Conservation (phyloP, 23 tunicate genomes). For the Corella eumyota region DNA sequence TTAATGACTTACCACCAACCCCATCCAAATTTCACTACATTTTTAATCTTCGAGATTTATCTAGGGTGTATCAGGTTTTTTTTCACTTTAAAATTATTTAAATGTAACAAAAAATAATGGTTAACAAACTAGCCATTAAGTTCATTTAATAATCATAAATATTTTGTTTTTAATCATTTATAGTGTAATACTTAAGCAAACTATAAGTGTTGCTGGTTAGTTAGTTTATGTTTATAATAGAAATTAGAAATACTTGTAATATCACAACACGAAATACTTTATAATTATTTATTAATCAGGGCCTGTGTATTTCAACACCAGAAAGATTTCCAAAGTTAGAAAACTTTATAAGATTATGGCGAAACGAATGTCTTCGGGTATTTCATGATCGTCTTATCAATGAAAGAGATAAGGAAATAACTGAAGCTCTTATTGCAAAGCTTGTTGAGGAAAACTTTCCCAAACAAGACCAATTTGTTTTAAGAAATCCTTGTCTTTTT, state of each 20-base stretch:
- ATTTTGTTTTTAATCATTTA: no score
- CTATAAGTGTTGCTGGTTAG: no score
- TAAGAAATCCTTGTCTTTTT: constrained; percentile 79
- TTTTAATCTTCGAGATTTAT: constrained; percentile 92
- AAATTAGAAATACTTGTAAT: not conserved
- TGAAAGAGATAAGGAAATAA: constrained; percentile 69
- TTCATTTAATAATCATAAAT: no score
- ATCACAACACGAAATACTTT: not conserved
- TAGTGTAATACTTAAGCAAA: no score
- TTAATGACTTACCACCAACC: constrained; percentile 94
- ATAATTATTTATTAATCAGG: constrained; percentile 17
- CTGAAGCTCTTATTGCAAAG: constrained; percentile 30
- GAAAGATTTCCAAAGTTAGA: constrained; percentile 70
- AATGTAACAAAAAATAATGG: not conserved
- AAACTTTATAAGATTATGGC: constrained; percentile 84
- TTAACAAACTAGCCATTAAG: not conserved
- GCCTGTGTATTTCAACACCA: constrained; percentile 88
- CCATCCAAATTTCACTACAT: constrained; percentile 99
- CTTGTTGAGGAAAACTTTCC: constrained; percentile 62
- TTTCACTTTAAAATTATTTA: not conserved
- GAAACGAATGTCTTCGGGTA: constrained; percentile 97
- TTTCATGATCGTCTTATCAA: constrained; percentile 92
- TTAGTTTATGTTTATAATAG: not conserved
- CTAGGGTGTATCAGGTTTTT: constrained; percentile 96
- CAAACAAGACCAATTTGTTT: constrained; percentile 35